phyloP scores from a whole-genome alignment of 2,113 vertebrate genomes.

The Capreolus pygargus region DNA sequence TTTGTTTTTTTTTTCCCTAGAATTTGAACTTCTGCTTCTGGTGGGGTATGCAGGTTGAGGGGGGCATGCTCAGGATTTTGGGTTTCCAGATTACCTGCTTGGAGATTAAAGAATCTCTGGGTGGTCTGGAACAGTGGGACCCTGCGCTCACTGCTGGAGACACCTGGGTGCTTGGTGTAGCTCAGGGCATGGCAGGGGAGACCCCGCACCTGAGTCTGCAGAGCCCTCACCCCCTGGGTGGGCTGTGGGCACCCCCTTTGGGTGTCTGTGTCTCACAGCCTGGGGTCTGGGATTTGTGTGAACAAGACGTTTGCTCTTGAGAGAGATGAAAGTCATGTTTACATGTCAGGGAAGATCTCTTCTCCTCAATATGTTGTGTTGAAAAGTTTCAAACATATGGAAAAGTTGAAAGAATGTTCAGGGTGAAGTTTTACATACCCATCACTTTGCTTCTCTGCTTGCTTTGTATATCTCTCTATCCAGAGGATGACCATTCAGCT shows the following conservation, averaged over 20 bases:
- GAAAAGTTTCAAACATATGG: neutral
- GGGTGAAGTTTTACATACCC: rapidly evolving
- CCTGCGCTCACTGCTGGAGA: rapidly evolving
- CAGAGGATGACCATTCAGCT: neutral
- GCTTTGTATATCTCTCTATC: rapidly evolving
- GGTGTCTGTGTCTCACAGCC: too few species aligned
- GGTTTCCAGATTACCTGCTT: neutral
- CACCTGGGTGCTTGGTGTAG: rapidly evolving
- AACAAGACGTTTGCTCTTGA: rapidly evolving
- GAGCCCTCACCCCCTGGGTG: neutral
- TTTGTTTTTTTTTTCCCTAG: neutral
- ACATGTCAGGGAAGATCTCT: neutral
- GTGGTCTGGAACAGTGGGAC: neutral
- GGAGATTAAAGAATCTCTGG: neutral
- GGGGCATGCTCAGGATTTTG: rapidly evolving
- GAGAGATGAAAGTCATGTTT: neutral
- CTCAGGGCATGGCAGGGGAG: rapidly evolving
- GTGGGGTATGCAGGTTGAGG: rapidly evolving
- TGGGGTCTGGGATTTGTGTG: neutral
- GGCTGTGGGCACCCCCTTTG: rapidly evolving
- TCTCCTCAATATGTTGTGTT: neutral
- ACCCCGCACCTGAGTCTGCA: rapidly evolving
- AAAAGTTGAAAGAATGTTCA: neutral
- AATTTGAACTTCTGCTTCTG: rapidly evolving
- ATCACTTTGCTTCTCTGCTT: neutral